phyloP scores from a whole-genome alignment of 2,113 vertebrate genomes.

The Rhipidura dahli region DNA sequence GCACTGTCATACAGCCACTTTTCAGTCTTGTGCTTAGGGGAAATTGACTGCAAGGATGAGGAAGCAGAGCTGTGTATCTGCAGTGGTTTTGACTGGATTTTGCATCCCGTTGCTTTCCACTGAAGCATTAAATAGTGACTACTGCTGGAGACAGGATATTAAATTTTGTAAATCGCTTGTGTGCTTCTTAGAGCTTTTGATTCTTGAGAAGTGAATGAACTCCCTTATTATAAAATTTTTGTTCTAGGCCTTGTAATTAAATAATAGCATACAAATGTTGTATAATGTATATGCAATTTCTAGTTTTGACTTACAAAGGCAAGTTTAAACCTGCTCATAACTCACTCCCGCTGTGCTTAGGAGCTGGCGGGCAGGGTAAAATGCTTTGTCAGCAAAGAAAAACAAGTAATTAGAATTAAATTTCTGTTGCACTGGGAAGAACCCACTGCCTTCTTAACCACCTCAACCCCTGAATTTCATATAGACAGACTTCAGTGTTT shows the following conservation, averaged over 20 bases:
- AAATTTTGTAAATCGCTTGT: not conserved
- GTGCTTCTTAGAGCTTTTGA: not conserved
- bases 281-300: not conserved
- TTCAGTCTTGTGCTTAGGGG: slow-evolving; percentile 2
- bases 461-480: not conserved
- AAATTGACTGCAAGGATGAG: slow-evolving; percentile 28
- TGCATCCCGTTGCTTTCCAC: not conserved
- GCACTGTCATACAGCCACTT: not conserved
- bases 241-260: not conserved
- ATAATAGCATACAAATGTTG: not conserved
- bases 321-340: not conserved
- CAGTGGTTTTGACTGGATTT: not conserved
- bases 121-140: slow-evolving; percentile 1
- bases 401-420: not conserved
- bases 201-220: not conserved
- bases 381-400: not conserved
- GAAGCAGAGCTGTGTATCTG: not conserved
- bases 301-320: not conserved
- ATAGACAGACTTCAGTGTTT: not conserved
- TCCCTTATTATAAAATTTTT: not conserved
- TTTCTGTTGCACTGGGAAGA: not conserved
- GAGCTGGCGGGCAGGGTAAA: not conserved
- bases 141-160: slow-evolving; percentile 21
- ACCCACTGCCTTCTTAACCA: not conserved
- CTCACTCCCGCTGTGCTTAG: not conserved